Conservation (phyloP, 2,113 vertebrate species). For the Austrofundulus limnaeus region DNA sequence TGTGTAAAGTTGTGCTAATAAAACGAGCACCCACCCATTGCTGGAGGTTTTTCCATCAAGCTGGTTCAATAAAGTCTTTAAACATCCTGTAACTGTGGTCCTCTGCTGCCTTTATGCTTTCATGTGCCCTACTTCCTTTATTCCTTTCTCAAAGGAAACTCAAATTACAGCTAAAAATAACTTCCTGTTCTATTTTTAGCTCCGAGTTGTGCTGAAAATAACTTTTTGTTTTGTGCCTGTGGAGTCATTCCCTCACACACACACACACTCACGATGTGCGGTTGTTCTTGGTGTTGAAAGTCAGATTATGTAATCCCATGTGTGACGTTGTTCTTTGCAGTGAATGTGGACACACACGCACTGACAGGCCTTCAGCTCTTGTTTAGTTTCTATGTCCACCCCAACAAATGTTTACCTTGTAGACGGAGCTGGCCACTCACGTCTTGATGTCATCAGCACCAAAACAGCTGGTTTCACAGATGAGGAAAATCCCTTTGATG, state of each 20-base stretch:
- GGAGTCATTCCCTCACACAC: conserved; percentile 10
- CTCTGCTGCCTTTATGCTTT: not conserved
- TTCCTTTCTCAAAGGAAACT: conserved; percentile 23
- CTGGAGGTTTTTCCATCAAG: not conserved
- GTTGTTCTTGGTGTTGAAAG: not conserved
- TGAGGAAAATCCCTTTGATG: conserved; percentile 26
- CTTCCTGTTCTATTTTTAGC: conserved; percentile 49
- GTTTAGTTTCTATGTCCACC: too few species aligned
- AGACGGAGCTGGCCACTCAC: conserved; percentile 5
- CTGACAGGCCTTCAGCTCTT: not conserved
- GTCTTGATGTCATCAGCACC: not conserved
- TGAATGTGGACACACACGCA: too few species aligned
- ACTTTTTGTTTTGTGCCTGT: conserved; percentile 36
- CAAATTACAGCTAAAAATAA: conserved; percentile 39
- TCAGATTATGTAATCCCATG: conserved; percentile 2
- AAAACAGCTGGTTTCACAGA: not conserved
- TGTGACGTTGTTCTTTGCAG: too few species aligned
- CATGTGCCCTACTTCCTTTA: not conserved
- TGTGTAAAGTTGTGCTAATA: not conserved
- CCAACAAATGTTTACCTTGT: conserved; percentile 39
- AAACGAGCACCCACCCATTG: too few species aligned
- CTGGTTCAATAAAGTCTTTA: conserved; percentile 5
- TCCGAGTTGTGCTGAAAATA: not conserved
- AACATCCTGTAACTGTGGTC: not conserved
- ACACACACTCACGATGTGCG: not conserved